A percentile compares a stretch with the other conserved stretches of the same genome.
Conservation (phyloP, 2,113 vertebrate species). For the Nothocercus julius region DNA sequence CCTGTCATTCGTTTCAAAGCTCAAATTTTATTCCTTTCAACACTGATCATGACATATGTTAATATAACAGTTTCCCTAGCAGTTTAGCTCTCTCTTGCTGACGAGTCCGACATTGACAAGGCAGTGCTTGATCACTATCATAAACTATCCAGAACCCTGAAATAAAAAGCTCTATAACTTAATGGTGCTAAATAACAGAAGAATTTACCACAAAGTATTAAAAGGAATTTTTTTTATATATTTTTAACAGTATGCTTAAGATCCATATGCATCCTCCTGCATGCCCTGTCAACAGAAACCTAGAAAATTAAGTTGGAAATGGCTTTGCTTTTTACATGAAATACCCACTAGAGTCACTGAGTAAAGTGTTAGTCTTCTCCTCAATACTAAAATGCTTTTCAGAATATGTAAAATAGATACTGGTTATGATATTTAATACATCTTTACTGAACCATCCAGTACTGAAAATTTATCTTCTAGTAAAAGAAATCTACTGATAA, state of each 20-base stretch:
- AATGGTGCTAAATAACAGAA: not conserved
- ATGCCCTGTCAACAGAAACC: not conserved
- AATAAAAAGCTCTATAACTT: not conserved
- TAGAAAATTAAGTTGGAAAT: not conserved
- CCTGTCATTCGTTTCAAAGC: not conserved
- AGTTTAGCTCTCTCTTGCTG: conserved; percentile 15
- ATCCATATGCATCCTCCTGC: not conserved
- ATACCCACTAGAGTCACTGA: not conserved
- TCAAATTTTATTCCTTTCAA: not conserved
- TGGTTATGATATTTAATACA: not conserved
- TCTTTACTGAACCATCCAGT: not conserved
- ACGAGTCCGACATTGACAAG: not conserved
- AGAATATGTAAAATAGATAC: not conserved
- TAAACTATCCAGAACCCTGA: not conserved
- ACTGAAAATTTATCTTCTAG: not conserved
- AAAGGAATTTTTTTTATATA: not conserved
- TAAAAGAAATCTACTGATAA: not conserved
- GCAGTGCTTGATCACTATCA: not conserved
- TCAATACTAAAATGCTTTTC: not conserved
- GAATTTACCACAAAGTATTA: not conserved
- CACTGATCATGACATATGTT: not conserved
- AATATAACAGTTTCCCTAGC: not conserved
- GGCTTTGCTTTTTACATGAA: not conserved
- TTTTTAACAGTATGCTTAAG: not conserved
- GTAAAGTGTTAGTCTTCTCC: not conserved